Conservation (phyloP, 1,140 invertebrate genomes). For the Helicoverpa armigera region DNA sequence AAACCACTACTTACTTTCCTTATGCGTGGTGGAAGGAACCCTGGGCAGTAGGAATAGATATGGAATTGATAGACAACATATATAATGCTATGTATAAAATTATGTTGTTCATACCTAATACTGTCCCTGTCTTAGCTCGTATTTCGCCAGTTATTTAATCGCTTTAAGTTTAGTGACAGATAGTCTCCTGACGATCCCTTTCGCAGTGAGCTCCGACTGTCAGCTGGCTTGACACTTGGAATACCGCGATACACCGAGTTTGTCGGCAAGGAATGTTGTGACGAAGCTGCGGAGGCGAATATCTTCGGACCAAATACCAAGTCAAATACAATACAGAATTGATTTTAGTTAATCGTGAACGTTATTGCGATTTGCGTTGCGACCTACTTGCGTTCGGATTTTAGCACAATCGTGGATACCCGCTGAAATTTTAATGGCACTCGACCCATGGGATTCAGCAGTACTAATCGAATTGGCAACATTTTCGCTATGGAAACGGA, state of each 20-base stretch:
- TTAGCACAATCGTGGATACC: slow-evolving; percentile 32
- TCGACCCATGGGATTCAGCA: slow-evolving; percentile 20
- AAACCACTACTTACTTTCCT: too few relatives aligned
- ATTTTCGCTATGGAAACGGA: slow-evolving; percentile 17
- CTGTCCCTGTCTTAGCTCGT: too few relatives aligned
- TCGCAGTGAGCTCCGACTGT: slow-evolving; percentile 36
- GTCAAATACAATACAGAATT: slow-evolving; percentile 33
- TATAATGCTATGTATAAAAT: too few relatives aligned
- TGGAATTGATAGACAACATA: too few relatives aligned
- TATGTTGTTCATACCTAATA: too few relatives aligned
- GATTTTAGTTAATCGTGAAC: slow-evolving; percentile 30
- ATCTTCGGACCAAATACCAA: slow-evolving; percentile 39
- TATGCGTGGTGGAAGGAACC: too few relatives aligned
- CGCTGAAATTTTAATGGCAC: slow-evolving; percentile 30
- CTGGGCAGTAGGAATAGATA: too few relatives aligned
- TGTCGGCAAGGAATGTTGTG: slow-evolving; percentile 44
- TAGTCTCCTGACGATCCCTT: slow-evolving; percentile 33
- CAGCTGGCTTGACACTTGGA: slow-evolving; percentile 50
- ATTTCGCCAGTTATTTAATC: slow-evolving; percentile 24
- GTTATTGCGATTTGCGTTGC: slow-evolving; percentile 16
- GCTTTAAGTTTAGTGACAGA: slow-evolving; percentile 22
- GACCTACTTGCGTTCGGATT: slow-evolving; percentile 19
- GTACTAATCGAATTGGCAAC: slow-evolving; percentile 37
- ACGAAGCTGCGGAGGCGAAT: slow-evolving; percentile 25
- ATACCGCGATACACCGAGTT: slow-evolving; percentile 48